Evolutionary conservation across 2,888 invertebrate species (phyloP).

Genomic region (Drosophila falleni): DNA sequence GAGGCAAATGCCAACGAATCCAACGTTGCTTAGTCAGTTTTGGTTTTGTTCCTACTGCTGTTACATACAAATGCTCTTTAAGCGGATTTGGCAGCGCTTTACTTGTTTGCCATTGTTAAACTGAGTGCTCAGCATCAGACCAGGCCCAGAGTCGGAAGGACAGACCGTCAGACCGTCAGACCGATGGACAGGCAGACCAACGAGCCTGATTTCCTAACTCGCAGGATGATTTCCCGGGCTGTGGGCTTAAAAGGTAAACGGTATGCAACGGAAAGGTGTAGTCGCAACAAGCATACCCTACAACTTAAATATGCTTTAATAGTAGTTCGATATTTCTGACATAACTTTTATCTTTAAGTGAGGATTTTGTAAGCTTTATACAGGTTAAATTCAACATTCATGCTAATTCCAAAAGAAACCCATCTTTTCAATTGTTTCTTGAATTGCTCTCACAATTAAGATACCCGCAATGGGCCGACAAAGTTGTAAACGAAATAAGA

Average conservation of each 20-base stretch:
- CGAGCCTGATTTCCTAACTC: conserved; percentile 18
- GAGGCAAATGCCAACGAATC: conserved; percentile 39
- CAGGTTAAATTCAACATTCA: too few species aligned
- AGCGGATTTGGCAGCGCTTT: conserved; percentile 77
- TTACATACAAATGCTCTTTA: conserved; percentile 79
- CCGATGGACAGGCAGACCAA: conserved; percentile 8
- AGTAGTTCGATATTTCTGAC: background rate
- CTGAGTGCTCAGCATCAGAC: conserved; percentile 75
- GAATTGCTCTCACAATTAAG: background rate
- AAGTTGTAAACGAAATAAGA: background rate
- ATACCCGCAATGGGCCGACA: background rate
- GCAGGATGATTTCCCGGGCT: conserved; percentile 10
- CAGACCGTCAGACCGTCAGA: background rate
- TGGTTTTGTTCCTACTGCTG: conserved; percentile 40
- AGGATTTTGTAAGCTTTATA: background rate
- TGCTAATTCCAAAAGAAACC: too few species aligned
- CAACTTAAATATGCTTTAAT: background rate
- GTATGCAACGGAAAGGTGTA: background rate
- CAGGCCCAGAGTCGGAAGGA: conserved; percentile 13
- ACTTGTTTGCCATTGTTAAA: conserved; percentile 79
- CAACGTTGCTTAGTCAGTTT: conserved; percentile 47
- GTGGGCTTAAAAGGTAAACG: conserved; percentile 26
- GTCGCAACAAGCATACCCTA: conserved; percentile 35
- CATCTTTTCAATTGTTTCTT: background rate
- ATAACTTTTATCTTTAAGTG: too few species aligned